Conservation (phyloP, 2,888 invertebrate genomes). For the Xylocampa areola region DNA sequence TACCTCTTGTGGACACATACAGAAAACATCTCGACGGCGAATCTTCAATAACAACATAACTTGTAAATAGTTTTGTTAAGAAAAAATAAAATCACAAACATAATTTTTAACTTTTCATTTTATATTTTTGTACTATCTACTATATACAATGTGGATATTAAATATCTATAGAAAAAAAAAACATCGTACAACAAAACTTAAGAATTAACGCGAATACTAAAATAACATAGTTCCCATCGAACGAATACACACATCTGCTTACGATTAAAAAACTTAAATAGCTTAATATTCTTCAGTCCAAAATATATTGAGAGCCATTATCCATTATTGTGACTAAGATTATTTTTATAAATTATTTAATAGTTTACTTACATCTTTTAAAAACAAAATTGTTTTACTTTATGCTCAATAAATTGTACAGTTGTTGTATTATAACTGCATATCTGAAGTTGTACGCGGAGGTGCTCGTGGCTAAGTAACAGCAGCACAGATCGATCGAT, state of each 20-base stretch:
- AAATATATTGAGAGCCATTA: constrained; percentile 40
- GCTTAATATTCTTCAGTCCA: constrained; percentile 28
- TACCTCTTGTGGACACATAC: constrained; percentile 77
- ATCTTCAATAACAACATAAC: constrained; percentile 24
- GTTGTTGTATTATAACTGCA: too few species aligned
- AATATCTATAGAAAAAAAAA: constrained; percentile 85
- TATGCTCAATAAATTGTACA: too few species aligned
- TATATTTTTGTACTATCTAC: constrained; percentile 89
- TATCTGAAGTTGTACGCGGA: too few species aligned
- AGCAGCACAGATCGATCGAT: too few species aligned
- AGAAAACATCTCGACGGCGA: constrained; percentile 64
- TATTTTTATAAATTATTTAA: too few species aligned
- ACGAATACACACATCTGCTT: constrained; percentile 57
- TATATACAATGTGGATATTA: constrained; percentile 87
- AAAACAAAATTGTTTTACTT: too few species aligned
- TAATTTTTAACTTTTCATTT: constrained; percentile 80
- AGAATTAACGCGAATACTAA: constrained; percentile 75
- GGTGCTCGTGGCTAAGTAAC: too few species aligned
- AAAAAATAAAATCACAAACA: constrained; percentile 59
- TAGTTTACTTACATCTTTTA: too few species aligned
- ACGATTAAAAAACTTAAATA: constrained; percentile 51
- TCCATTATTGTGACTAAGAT: background rate
- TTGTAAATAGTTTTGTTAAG: constrained; percentile 33
- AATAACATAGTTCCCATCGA: constrained; percentile 62
- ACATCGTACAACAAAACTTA: constrained; percentile 81